A percentile compares a stretch with the other conserved stretches of the same genome.
These are phyloP conservation scores for Drosophila merina DNA, from an alignment of 2,888 invertebrate species.

Conservation along the genomic window DNA sequence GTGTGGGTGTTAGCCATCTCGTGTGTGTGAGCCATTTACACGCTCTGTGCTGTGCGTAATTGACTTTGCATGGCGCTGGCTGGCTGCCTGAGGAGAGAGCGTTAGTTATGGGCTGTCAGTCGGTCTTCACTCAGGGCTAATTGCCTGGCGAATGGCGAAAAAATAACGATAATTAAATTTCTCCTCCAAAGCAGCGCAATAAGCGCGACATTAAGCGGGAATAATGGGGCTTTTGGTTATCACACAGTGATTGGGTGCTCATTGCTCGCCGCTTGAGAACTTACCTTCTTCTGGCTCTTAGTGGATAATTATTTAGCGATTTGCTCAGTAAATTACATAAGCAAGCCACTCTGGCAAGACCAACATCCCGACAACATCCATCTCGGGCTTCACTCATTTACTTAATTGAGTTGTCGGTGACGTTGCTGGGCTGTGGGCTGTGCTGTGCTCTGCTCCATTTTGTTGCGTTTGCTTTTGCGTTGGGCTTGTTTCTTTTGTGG, in stretches of 20 bases:
- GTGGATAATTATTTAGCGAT: constrained; percentile 31
- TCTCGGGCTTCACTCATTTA: constrained; percentile 63
- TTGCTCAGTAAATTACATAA: constrained; percentile 38
- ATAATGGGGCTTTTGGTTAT: neutral
- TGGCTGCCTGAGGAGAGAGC: constrained; percentile 11
- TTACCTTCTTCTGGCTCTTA: neutral
- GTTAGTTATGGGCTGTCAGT: constrained; percentile 44
- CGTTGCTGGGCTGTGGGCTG: constrained; percentile 22
- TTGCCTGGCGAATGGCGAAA: constrained; percentile 8
- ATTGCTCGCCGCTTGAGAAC: too few relatives aligned
- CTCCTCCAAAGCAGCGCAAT: constrained; percentile 15
- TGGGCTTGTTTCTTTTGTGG: constrained; percentile 49
- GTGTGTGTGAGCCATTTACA: constrained; percentile 49
- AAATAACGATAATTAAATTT: constrained; percentile 45
- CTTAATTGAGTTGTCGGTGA: constrained; percentile 69
- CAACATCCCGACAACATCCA: constrained; percentile 17
- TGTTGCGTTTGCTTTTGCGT: constrained; percentile 32
- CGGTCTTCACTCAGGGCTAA: constrained; percentile 26
- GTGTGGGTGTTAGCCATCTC: constrained; percentile 4
- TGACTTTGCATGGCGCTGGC: constrained; percentile 58
- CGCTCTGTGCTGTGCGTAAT: constrained; percentile 47
- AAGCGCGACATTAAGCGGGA: constrained; percentile 7
- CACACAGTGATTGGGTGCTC: neutral
- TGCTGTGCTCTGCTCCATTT: constrained; percentile 54
- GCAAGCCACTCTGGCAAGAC: constrained; percentile 33